A percentile compares a stretch with the other conserved stretches of the same genome.
Conservation (phyloP, 2,797 vertebrate species). For the Tamandua tetradactyla region DNA sequence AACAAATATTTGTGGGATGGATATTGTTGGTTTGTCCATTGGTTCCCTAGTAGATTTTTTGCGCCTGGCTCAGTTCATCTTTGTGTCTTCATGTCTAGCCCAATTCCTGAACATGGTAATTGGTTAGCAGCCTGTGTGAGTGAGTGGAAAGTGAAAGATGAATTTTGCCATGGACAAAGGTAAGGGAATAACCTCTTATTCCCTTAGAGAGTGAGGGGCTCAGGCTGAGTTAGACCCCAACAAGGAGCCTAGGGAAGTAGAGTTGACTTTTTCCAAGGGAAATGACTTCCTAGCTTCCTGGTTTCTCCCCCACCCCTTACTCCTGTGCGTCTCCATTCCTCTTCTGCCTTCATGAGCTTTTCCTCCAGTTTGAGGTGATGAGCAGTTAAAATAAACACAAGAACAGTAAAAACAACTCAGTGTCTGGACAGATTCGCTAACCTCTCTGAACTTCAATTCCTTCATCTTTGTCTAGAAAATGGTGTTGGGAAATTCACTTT, state of each 20-base stretch:
- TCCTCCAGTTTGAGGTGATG: not conserved
- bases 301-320: too few species aligned
- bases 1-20: not conserved
- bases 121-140: not conserved
- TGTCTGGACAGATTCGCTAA: not conserved
- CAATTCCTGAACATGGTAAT: not conserved
- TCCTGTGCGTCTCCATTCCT: fast-evolving
- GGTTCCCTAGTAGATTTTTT: not conserved
- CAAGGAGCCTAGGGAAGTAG: not conserved
- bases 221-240: not conserved
- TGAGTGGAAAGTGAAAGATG: not conserved
- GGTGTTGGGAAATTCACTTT: not conserved
- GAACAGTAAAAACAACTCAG: not conserved
- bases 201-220: not conserved
- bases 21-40: not conserved
- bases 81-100: not conserved
- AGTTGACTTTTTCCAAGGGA: not conserved
- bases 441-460: not conserved
- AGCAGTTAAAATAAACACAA: not conserved
- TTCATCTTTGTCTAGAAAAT: not conserved
- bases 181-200: too few species aligned
- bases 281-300: not conserved
- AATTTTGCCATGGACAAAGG: not conserved
- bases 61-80: not conserved
- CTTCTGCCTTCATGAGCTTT: not conserved